phyloP scores from a whole-genome alignment of 1,140 invertebrate genomes.

The Pseudomyrmex cubaensis region DNA sequence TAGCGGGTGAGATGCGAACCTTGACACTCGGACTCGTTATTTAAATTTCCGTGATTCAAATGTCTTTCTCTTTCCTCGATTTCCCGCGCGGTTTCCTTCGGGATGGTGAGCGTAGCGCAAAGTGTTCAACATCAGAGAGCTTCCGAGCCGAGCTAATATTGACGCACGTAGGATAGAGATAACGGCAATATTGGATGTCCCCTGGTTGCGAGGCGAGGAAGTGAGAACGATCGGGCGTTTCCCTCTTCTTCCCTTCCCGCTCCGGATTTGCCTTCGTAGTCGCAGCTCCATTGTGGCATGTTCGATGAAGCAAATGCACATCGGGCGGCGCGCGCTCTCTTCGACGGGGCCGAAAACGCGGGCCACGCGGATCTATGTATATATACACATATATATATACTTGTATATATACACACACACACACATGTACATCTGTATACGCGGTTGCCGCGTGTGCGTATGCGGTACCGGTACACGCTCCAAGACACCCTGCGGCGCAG shows the following conservation, averaged over 20 bases:
- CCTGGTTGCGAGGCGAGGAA: conserved; percentile 66
- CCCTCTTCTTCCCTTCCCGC: conserved; percentile 14
- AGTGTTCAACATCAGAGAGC: conserved; percentile 53
- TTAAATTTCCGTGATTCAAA: conserved; percentile 15
- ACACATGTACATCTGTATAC: conserved; percentile 21
- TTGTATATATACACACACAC: conserved; percentile 28
- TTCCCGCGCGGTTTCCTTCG: not conserved
- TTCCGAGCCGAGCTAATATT: conserved; percentile 80
- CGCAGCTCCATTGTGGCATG: conserved; percentile 82
- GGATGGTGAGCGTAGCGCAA: conserved; percentile 41
- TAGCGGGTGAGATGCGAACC: not conserved
- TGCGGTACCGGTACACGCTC: conserved; percentile 57
- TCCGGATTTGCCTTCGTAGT: conserved; percentile 77
- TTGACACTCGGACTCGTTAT: not conserved
- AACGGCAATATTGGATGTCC: conserved; percentile 84
- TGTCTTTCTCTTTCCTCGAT: not conserved
- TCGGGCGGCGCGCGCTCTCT: conserved; percentile 69
- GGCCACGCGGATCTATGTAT: conserved; percentile 35
- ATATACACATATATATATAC: conserved; percentile 45
- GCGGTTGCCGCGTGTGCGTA: conserved; percentile 30
- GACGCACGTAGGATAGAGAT: conserved; percentile 80
- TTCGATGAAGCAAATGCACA: conserved; percentile 84
- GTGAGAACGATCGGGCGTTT: conserved; percentile 24
- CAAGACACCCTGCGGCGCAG: conserved; percentile 73
- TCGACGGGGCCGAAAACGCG: conserved; percentile 43